Percentiles rank a stretch among this genome's conserved stretches.
These are phyloP conservation scores for Penaeus vannamei DNA, from an alignment of 1,140 invertebrate genomes.

Conservation along the genomic window DNA sequence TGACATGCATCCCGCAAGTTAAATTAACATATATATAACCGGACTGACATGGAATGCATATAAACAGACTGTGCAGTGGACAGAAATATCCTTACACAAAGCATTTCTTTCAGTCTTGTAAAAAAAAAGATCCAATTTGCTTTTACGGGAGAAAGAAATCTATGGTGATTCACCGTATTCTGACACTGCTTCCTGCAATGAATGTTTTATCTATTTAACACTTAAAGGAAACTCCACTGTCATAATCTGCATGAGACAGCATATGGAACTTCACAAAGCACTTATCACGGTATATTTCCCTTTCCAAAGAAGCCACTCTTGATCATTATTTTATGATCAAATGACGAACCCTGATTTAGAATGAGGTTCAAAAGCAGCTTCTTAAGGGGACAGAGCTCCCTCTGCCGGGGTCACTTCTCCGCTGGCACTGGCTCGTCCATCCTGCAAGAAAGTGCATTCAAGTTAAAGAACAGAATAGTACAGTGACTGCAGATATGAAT, in stretches of 20 bases:
- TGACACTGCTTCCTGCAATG: too few relatives aligned
- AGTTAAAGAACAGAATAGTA: too few relatives aligned
- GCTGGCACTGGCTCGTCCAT: slow-evolving; percentile 5
- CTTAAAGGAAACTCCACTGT: background rate
- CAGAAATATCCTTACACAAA: slow-evolving; percentile 47
- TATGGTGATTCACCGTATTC: too few relatives aligned
- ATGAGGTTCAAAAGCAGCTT: background rate
- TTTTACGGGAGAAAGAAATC: too few relatives aligned
- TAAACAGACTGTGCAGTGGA: slow-evolving; percentile 53
- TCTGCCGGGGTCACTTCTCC: slow-evolving; percentile 28
- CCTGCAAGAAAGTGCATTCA: background rate
- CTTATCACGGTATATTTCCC: slow-evolving; percentile 10
- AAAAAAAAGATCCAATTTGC: too few relatives aligned
- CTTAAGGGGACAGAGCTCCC: background rate
- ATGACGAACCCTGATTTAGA: background rate
- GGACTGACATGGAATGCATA: slow-evolving; percentile 49
- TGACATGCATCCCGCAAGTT: slow-evolving; percentile 45
- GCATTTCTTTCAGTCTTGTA: background rate
- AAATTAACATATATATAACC: slow-evolving; percentile 34
- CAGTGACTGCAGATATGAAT: too few relatives aligned
- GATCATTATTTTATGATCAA: slow-evolving; percentile 9
- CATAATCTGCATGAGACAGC: background rate
- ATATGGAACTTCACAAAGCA: slow-evolving; percentile 14
- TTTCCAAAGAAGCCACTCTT: background rate
- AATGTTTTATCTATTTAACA: too few relatives aligned